Evolutionary conservation across 37 sponge, comb jelly and placozoan species (phyloP).

Genomic region (Corticium candelabrum): DNA sequence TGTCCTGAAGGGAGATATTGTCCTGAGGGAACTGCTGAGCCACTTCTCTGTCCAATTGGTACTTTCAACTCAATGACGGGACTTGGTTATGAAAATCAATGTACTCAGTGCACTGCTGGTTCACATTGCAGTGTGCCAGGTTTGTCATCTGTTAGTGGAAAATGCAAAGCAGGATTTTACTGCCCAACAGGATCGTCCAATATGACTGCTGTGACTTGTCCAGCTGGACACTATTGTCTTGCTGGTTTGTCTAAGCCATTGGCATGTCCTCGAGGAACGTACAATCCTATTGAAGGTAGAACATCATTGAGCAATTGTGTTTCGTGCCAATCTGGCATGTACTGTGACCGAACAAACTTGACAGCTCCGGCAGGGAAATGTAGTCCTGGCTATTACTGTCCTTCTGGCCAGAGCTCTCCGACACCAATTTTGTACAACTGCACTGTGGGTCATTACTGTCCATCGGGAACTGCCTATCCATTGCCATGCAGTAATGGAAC

Average conservation of each 20-base stretch:
- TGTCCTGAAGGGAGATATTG: slow-evolving; percentile 11
- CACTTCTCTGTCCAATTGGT: slow-evolving; percentile 20
- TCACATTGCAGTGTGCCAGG: slow-evolving; percentile 21
- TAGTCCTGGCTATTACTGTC: slow-evolving; percentile 23
- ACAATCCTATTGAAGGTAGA: slow-evolving; percentile 8
- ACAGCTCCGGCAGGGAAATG: slow-evolving; percentile 10
- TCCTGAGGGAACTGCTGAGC: slow-evolving; percentile 11
- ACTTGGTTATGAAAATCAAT: background rate
- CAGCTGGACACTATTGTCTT: slow-evolving; percentile 14
- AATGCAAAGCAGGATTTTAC: slow-evolving; percentile 28
- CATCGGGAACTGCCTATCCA: slow-evolving; percentile 16
- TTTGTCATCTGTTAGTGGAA: background rate
- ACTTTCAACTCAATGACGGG: background rate
- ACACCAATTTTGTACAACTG: background rate
- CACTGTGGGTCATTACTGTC: slow-evolving; percentile 30
- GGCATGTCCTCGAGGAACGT: slow-evolving; percentile 26
- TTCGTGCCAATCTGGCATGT: slow-evolving; percentile 18
- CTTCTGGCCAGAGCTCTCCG: slow-evolving; percentile 9
- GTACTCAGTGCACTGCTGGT: slow-evolving; percentile 21
- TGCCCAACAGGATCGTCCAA: slow-evolving; percentile 10
- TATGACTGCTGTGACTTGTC: slow-evolving; percentile 12
- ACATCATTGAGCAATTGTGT: slow-evolving; percentile 10
- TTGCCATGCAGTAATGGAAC: slow-evolving; percentile 11
- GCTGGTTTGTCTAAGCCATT: slow-evolving; percentile 18
- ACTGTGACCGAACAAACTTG: slow-evolving; percentile 18